Percentiles rank a stretch among this genome's conserved stretches.
phyloP scores from a whole-genome alignment of 2,113 vertebrate species.

The Pipra filicauda region DNA sequence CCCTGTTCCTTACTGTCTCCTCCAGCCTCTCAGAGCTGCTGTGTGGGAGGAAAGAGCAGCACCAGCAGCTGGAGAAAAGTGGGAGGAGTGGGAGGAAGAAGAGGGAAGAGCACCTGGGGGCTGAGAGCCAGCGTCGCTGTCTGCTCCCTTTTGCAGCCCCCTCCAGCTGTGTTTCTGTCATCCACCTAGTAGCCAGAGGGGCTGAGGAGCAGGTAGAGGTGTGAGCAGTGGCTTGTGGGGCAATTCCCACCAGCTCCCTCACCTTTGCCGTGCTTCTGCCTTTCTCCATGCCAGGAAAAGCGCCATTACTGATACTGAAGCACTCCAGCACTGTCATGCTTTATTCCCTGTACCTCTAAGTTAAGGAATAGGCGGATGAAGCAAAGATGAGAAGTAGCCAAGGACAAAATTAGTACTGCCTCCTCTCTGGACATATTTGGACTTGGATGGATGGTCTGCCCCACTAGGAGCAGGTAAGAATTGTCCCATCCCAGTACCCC shows the following conservation, averaged over 20 bases:
- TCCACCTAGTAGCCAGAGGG: neutral
- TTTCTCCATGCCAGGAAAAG: neutral
- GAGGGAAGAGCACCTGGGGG: conserved; percentile 54
- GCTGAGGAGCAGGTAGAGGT: neutral
- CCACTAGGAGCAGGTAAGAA: neutral
- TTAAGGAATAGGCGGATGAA: neutral
- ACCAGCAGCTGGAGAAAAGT: conserved; percentile 62
- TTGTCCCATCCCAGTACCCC: neutral
- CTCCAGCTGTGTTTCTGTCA: neutral
- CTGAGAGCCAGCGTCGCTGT: neutral
- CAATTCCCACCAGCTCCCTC: neutral
- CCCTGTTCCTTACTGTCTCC: conserved; percentile 31
- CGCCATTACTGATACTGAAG: neutral
- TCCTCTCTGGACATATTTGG: neutral
- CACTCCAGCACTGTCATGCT: neutral
- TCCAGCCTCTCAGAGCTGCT: conserved; percentile 48
- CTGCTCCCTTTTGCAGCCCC: neutral
- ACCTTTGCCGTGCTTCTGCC: neutral
- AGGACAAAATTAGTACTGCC: neutral
- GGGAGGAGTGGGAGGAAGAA: conserved; percentile 62
- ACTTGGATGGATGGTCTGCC: neutral
- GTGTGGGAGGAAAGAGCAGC: conserved; percentile 64
- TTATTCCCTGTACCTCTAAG: neutral
- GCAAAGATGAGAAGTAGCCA: neutral
- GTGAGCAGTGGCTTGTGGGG: neutral